Percentiles rank a stretch among this genome's conserved stretches.
Conservation (phyloP, 1,140 invertebrate genomes). For the Leptinotarsa defecta region DNA sequence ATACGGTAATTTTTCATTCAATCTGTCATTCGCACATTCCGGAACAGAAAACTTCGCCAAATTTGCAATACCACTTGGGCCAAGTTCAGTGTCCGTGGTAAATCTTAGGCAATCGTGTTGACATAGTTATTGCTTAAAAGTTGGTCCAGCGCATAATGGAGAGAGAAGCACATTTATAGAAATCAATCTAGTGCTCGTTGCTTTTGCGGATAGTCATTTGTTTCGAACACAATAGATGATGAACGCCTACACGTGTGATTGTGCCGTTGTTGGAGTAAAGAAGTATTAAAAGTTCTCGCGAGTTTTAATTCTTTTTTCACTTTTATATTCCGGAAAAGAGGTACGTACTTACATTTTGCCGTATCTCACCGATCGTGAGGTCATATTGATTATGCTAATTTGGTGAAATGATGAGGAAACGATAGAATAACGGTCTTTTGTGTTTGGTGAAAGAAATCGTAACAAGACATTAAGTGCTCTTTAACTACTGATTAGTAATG, state of each 20-base stretch:
- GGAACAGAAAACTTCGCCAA: background rate
- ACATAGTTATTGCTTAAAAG: background rate
- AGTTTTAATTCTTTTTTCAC: background rate
- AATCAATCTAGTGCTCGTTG: background rate
- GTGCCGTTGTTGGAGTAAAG: background rate
- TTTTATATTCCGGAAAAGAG: background rate
- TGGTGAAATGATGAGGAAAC: no score
- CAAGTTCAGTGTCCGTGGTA: background rate
- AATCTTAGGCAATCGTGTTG: background rate
- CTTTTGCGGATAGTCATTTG: background rate
- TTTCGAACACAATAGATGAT: no score
- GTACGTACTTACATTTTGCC: background rate
- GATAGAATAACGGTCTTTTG: no score
- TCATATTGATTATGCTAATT: no score
- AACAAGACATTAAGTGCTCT: no score
- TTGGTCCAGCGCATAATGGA: background rate
- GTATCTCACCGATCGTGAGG: no score
- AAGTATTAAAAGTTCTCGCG: background rate
- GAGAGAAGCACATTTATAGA: conserved; percentile 2
- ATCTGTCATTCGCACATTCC: background rate
- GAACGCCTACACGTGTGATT: background rate
- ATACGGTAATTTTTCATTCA: no score
- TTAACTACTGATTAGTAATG: no score
- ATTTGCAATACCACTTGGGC: background rate
- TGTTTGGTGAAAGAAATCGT: no score